phyloP scores from a whole-genome alignment of 2,797 vertebrate species.

The Acridotheres tristis region DNA sequence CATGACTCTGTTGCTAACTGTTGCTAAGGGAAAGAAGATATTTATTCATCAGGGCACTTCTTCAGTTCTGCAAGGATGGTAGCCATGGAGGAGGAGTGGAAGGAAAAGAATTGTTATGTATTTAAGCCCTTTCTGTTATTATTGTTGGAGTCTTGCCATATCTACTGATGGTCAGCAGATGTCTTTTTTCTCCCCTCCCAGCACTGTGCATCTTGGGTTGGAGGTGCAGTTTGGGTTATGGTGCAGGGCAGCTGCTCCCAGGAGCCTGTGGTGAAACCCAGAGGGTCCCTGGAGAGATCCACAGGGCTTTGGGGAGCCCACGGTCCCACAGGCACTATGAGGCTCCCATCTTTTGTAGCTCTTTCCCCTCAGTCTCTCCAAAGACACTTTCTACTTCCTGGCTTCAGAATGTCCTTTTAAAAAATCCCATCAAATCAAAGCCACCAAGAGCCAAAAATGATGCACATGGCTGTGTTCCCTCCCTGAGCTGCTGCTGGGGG shows the following conservation, averaged over 20 bases:
- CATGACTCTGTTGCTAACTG: conserved; percentile 57
- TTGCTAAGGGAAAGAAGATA: conserved; percentile 61
- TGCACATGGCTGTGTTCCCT: neutral
- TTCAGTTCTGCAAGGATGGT: conserved; percentile 33
- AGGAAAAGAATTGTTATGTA: conserved; percentile 10
- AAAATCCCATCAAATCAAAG: conserved; percentile 23
- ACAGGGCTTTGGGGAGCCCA: rapidly evolving
- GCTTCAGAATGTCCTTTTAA: neutral
- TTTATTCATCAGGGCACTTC: conserved; percentile 66
- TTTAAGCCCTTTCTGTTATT: conserved; percentile 56
- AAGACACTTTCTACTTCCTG: neutral
- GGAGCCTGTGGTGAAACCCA: neutral
- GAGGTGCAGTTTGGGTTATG: neutral
- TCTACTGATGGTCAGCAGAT: conserved; percentile 68
- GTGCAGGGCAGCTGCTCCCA: neutral
- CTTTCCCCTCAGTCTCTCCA: neutral
- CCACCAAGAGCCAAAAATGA: neutral
- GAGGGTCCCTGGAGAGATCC: neutral
- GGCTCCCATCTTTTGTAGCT: neutral
- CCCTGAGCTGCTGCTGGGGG: neutral
- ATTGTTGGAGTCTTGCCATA: conserved; percentile 38
- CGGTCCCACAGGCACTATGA: rapidly evolving
- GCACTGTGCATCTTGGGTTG: neutral
- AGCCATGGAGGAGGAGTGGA: conserved; percentile 45
- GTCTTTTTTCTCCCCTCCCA: conserved; percentile 8